Evolutionary conservation across 2,797 vertebrate genomes (phyloP).

Genomic region (Coregonus suidteri): DNA sequence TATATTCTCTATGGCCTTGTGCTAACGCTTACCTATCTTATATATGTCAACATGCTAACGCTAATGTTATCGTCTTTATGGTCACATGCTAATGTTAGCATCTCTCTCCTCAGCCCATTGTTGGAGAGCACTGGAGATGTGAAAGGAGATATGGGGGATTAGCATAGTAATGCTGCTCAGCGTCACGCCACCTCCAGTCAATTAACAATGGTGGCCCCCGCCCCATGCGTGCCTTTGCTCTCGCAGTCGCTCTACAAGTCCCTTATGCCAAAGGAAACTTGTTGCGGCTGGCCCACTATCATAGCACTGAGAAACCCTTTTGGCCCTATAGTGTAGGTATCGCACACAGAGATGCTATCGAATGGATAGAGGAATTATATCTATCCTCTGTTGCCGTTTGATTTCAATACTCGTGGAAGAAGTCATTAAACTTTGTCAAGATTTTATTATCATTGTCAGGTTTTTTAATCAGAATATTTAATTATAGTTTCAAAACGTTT

Average conservation of each 20-base stretch:
- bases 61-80: neutral
- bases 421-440: neutral
- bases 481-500: neutral
- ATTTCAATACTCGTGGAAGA: neutral
- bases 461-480: neutral
- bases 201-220: neutral
- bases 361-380: neutral
- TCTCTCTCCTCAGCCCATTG: neutral
- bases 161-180: slow-evolving; percentile 5
- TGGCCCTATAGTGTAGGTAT: neutral
- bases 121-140: neutral
- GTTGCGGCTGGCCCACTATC: neutral
- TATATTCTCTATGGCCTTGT: neutral
- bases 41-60: neutral
- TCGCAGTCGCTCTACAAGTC: neutral
- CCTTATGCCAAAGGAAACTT: too few species aligned
- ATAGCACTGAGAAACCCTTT: neutral
- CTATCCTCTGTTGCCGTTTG: neutral
- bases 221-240: neutral
- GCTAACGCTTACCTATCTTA: neutral
- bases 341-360: neutral
- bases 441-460: neutral
- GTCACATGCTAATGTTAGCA: neutral
- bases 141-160: slow-evolving; percentile 5
- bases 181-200: neutral